Conservation (phyloP, 1,140 invertebrate genomes). For the Zophobas atratus region DNA sequence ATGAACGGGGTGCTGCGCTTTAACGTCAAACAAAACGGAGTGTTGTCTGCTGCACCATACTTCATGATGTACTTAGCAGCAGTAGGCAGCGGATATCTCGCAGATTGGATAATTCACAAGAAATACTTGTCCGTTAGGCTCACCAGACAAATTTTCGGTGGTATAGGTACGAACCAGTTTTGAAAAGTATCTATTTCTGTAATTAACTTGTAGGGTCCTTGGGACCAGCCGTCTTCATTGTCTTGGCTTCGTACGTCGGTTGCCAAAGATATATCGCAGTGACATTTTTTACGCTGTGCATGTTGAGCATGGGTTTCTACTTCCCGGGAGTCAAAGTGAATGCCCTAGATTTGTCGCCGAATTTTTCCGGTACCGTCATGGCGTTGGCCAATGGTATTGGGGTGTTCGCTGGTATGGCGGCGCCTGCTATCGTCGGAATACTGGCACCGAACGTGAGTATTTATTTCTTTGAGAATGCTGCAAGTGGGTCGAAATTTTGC, state of each 20-base stretch:
- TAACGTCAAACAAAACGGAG: constrained; percentile 81
- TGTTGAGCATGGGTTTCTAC: constrained; percentile 84
- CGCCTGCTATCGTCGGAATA: constrained; percentile 83
- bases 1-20: constrained; percentile 91
- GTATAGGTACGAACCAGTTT: constrained; percentile 71
- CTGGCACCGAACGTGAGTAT: constrained; percentile 79
- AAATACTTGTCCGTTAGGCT: constrained; percentile 73
- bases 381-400: constrained; percentile 89
- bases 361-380: constrained; percentile 87
- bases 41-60: constrained; percentile 80
- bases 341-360: constrained; percentile 87
- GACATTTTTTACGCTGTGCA: constrained; percentile 78
- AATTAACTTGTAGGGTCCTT: constrained; percentile 74
- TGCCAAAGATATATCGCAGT: constrained; percentile 79
- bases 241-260: constrained; percentile 85
- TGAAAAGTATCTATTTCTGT: constrained; percentile 59
- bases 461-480: no score
- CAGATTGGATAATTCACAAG: constrained; percentile 77
- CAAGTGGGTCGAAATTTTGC: no score
- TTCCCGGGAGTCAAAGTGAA: constrained; percentile 87
- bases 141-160: constrained; percentile 82
- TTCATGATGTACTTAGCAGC: constrained; percentile 82
- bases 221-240: constrained; percentile 83
- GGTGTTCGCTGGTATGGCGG: constrained; percentile 86
- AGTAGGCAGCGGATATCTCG: constrained; percentile 76